Evolutionary conservation across 2,113 vertebrate species (phyloP).

Genomic region (Neogobius melanostomus): DNA sequence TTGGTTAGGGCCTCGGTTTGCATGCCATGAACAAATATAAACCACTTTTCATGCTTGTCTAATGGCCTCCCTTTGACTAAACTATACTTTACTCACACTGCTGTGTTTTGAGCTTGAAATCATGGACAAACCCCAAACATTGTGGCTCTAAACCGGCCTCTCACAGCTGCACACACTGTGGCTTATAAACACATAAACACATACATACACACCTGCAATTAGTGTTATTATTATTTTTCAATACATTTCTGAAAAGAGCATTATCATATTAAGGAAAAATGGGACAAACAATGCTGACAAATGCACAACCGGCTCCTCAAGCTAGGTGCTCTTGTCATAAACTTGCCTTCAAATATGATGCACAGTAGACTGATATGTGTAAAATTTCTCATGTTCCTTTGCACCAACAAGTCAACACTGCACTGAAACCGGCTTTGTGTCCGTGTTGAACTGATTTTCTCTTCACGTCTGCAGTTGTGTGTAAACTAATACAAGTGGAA

Average conservation of each 20-base stretch:
- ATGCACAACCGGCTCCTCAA: too few species aligned
- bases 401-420: too few species aligned
- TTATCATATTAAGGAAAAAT: background rate
- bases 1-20: background rate
- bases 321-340: too few species aligned
- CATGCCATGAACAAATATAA: background rate
- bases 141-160: background rate
- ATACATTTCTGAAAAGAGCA: too few species aligned
- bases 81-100: constrained; percentile 5
- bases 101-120: constrained; percentile 1
- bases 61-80: background rate
- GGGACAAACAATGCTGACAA: too few species aligned
- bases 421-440: too few species aligned
- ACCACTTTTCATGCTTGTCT: background rate
- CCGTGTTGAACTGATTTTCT: too few species aligned
- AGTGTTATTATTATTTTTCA: constrained; percentile 26
- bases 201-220: constrained; percentile 38
- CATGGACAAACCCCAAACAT: constrained; percentile 24
- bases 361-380: too few species aligned
- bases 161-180: constrained; percentile 19
- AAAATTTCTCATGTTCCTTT: too few species aligned
- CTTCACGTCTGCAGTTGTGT: too few species aligned
- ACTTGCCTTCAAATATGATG: too few species aligned
- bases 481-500: too few species aligned
- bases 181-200: constrained; percentile 10